phyloP scores from a whole-genome alignment of 2,888 invertebrate species.

The Nephrocerus scutellatus region DNA sequence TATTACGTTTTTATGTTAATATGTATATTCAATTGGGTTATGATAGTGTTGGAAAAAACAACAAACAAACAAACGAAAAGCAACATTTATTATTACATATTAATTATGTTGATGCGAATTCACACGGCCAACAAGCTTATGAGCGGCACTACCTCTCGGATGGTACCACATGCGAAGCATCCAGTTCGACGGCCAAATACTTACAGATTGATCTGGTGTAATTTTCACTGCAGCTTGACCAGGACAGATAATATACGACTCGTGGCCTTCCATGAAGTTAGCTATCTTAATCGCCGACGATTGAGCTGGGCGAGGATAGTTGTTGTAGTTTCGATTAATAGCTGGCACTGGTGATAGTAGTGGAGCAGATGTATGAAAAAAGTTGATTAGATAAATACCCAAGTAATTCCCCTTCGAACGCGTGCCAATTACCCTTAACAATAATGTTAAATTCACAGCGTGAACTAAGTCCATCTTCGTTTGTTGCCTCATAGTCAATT shows the following conservation, averaged over 20 bases:
- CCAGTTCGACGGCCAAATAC: constrained; percentile 31
- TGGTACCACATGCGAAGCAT: constrained; percentile 24
- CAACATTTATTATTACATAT: not conserved
- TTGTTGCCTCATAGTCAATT: constrained; percentile 58
- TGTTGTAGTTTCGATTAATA: constrained; percentile 10
- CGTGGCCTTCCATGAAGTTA: constrained; percentile 31
- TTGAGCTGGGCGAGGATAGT: constrained; percentile 11
- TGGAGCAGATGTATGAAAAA: constrained; percentile 16
- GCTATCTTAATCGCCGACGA: constrained; percentile 17
- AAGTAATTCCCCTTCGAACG: not conserved
- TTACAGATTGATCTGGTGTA: constrained; percentile 42
- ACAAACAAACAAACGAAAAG: constrained; percentile 10
- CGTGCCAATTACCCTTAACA: constrained; percentile 50
- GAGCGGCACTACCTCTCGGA: constrained; percentile 17
- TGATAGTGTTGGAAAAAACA: too few relatives aligned
- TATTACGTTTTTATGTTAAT: too few relatives aligned
- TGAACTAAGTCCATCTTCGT: constrained; percentile 56
- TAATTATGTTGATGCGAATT: constrained; percentile 1
- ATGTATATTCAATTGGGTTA: too few relatives aligned
- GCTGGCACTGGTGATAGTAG: constrained; percentile 6
- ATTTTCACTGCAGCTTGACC: constrained; percentile 41
- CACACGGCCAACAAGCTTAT: not conserved
- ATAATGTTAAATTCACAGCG: constrained; percentile 59
- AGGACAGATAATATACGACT: constrained; percentile 43
- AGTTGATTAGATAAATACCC: not conserved